Base-by-base conservation (phyloP, 2,888 invertebrate genomes). In the Hyalella azteca region DNA sequence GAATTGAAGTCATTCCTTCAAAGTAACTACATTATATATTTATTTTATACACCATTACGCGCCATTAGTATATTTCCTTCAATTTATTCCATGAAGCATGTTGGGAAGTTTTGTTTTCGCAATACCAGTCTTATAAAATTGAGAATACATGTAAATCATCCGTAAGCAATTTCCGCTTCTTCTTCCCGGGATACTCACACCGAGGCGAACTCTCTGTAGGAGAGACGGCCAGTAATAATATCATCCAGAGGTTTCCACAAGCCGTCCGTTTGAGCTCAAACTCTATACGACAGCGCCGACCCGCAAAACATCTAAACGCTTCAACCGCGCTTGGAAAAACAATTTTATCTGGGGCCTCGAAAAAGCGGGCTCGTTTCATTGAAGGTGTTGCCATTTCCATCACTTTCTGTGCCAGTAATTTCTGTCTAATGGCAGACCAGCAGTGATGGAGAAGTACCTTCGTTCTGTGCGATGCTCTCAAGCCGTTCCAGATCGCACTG, bases 321-420 rank as follows among this genome's bases (percentile, higher is more conserved):
- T 66, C 66, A 15, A 66, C 7, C 66, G 66, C 36, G 66, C 54
- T 26, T 15, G 36, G 66, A 66, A 59, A 66, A 66, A 66, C 39
- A 66, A 36, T 66, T 66, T 66, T 66, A 29, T 54, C 19, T n/a
- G 36, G 39, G 36, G 36, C 66, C 29, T 36, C 29, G 36, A 66
- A 66, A 66, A 66, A 11, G 36, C 3, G 66, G 19, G 39, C 36
- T 36, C 66, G 66, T 66, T 66, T 66, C 36, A 66, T 66, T 66
- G 66, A 66, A 66, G 66, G 66, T 66, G 66, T 66, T 66, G 66
- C 66, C 66, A 66, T 66, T 66, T 66, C 39, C 66, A 66, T 66
- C 66, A 66, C 66, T 66, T 66, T 5, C 19, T 4, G 15, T 36
- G 66, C 66, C 7, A 66, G 66, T 66, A 66, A 66, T 66, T 66